Percentiles rank a stretch among this genome's conserved stretches.
Conservation (phyloP, 1,140 invertebrate species). For the Oppia nitens region DNA sequence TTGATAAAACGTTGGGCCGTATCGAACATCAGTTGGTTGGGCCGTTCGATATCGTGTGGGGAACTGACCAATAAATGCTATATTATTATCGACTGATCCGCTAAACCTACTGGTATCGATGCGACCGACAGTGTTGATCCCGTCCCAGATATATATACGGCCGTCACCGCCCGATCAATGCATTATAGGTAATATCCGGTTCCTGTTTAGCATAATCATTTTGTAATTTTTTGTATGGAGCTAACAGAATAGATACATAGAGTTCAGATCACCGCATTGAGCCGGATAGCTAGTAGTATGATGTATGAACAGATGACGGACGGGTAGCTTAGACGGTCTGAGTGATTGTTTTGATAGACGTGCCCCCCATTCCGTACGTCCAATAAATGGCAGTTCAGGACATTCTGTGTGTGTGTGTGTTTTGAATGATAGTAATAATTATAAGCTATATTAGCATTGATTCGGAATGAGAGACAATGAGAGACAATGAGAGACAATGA, state of each 20-base stretch:
- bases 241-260: slow-evolving; percentile 19
- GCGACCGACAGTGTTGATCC: slow-evolving; percentile 24
- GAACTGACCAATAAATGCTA: slow-evolving; percentile 25
- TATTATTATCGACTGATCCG: slow-evolving; percentile 23
- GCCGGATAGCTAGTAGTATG: slow-evolving; percentile 24
- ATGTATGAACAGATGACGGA: slow-evolving; percentile 45
- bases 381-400: too few species aligned
- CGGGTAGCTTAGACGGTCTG: slow-evolving; percentile 32
- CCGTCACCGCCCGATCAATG: slow-evolving; percentile 29
- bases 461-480: too few species aligned
- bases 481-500: too few species aligned
- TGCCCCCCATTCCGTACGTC: slow-evolving; percentile 12
- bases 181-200: slow-evolving; percentile 24
- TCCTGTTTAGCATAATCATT: slow-evolving; percentile 8
- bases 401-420: too few species aligned
- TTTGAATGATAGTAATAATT: too few species aligned
- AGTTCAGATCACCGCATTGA: slow-evolving; percentile 17
- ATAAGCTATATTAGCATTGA: too few species aligned
- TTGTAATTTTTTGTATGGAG: slow-evolving; percentile 26
- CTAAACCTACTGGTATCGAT: slow-evolving; percentile 25
- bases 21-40: slow-evolving; percentile 11
- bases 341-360: too few species aligned
- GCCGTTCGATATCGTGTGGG: background rate
- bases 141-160: slow-evolving; percentile 26
- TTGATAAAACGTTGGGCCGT: slow-evolving; percentile 5